Conservation (phyloP, 2,797 vertebrate species). For the Cetoscarus ocellatus region DNA sequence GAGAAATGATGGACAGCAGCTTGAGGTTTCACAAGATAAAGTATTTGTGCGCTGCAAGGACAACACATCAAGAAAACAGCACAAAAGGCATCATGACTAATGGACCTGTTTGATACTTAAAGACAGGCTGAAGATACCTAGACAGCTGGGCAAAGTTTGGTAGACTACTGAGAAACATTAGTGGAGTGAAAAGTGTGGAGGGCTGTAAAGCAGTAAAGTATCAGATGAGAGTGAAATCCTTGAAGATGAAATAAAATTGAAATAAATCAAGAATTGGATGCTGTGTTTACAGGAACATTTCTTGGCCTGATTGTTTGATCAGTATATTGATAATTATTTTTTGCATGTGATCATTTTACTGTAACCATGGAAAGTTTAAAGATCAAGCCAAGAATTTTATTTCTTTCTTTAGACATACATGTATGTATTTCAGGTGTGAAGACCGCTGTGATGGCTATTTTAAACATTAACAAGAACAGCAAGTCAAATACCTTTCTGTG, state of each 20-base stretch:
- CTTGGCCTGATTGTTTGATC: constrained; percentile 5
- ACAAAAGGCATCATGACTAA: constrained; percentile 45
- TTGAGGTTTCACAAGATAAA: constrained; percentile 87
- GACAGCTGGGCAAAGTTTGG: neutral
- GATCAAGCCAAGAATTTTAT: neutral
- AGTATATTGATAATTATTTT: neutral
- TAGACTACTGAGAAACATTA: neutral
- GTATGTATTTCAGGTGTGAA: neutral
- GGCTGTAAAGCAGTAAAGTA: neutral
- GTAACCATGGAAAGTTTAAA: neutral
- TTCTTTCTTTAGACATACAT: neutral
- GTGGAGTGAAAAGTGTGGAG: constrained; percentile 1
- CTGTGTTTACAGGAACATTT: constrained; percentile 2
- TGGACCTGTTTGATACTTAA: neutral
- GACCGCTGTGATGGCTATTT: constrained; percentile 11
- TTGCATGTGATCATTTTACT: neutral
- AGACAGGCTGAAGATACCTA: constrained; percentile 5
- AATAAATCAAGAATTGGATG: neutral
- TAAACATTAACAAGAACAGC: constrained; percentile 37
- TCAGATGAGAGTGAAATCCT: neutral
- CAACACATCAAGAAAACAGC: constrained; percentile 37
- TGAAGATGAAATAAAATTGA: neutral
- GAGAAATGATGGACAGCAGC: constrained; percentile 77
- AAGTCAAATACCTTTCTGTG: constrained; percentile 7
- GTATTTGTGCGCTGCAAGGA: constrained; percentile 88